phyloP scores from a whole-genome alignment of 2,797 vertebrate species.

The Intellagama lesueurii region DNA sequence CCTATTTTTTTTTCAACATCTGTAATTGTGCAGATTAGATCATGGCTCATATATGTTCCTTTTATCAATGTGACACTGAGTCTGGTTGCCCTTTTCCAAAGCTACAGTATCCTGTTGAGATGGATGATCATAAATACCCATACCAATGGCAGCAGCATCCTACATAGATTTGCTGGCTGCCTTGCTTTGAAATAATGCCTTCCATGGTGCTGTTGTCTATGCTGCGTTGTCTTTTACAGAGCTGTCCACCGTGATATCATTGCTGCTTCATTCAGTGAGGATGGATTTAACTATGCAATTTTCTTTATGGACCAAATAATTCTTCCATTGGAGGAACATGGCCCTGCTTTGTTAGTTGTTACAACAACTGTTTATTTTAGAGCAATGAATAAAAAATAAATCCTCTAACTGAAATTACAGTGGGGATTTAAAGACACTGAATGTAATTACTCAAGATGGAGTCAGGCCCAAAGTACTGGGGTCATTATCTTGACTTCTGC shows the following conservation, averaged over 20 bases:
- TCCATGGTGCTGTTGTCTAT: background rate
- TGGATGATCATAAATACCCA: background rate
- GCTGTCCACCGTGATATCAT: background rate
- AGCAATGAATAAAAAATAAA: background rate
- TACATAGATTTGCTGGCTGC: background rate
- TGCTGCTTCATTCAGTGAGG: background rate
- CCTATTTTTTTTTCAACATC: background rate
- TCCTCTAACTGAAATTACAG: constrained; percentile 17
- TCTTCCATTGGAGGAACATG: background rate
- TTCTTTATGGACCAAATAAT: background rate
- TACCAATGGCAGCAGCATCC: background rate
- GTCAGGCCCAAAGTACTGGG: constrained; percentile 13
- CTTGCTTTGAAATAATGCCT: background rate
- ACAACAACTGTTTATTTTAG: constrained; percentile 41
- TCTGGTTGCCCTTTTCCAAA: too few relatives aligned
- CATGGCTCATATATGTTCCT: background rate
- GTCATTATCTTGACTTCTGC: constrained; percentile 19
- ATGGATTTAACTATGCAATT: background rate
- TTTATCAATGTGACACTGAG: too few relatives aligned
- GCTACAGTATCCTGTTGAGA: background rate
- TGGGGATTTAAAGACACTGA: constrained; percentile 9
- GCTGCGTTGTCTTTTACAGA: background rate
- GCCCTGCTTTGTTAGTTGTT: background rate
- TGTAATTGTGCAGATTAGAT: background rate
- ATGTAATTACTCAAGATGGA: constrained; percentile 36